Evolutionary conservation across 2,888 invertebrate species (phyloP).

Genomic region (Mystacides longicornis): DNA sequence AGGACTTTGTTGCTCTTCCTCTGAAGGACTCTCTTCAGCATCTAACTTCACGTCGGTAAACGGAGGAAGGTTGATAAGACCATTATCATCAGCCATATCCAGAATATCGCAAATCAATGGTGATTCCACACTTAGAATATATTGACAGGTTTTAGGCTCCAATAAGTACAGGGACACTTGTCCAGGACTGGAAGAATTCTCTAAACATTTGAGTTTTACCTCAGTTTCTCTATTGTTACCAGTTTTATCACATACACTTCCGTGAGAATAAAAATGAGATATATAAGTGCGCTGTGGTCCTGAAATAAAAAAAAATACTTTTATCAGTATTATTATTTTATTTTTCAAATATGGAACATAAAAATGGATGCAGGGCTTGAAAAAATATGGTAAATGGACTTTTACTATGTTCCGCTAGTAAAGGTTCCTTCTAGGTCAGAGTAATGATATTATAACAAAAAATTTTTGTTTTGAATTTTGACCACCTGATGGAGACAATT

Average conservation of each 20-base stretch:
- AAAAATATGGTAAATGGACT: background rate
- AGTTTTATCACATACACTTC: slow-evolving; percentile 80
- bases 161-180: slow-evolving; percentile 81
- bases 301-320: slow-evolving; percentile 25
- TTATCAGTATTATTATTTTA: too few relatives aligned
- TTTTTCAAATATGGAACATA: too few relatives aligned
- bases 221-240: slow-evolving; percentile 75
- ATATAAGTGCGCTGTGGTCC: slow-evolving; percentile 59
- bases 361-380: background rate
- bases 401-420: too few relatives aligned
- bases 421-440: too few relatives aligned
- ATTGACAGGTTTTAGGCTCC: slow-evolving; percentile 90
- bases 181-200: slow-evolving; percentile 63
- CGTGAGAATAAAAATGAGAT: slow-evolving; percentile 81
- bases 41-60: slow-evolving; percentile 3
- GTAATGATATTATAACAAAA: too few relatives aligned
- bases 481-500: too few relatives aligned
- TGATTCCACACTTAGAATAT: slow-evolving; percentile 91
- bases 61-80: slow-evolving; percentile 44
- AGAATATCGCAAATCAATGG: slow-evolving; percentile 82
- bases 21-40: slow-evolving; percentile 18
- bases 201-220: slow-evolving; percentile 73
- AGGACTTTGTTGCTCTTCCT: slow-evolving; percentile 6
- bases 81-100: slow-evolving; percentile 72
- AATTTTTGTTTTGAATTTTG: background rate